These are phyloP conservation scores for Lepilemur septentrionalis DNA, from an alignment of 2,797 vertebrate genomes.

Conservation along the genomic window DNA sequence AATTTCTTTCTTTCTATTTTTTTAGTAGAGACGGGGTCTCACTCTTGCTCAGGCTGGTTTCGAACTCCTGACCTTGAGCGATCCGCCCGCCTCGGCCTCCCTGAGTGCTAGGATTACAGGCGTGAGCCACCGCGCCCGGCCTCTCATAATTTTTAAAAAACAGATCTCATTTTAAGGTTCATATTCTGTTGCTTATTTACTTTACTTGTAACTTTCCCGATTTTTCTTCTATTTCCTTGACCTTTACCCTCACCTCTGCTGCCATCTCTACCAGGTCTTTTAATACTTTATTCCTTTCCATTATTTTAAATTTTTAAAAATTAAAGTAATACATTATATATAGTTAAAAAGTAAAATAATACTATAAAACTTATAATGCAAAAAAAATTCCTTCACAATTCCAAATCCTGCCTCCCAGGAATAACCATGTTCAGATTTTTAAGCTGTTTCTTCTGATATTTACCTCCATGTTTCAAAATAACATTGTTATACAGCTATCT, in stretches of 20 bases:
- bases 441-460: neutral
- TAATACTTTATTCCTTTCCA: neutral
- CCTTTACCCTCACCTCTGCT: neutral
- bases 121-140: too few relatives aligned
- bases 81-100: too few relatives aligned
- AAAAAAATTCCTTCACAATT: neutral
- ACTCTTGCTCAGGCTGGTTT: too few relatives aligned
- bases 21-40: too few relatives aligned
- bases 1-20: too few relatives aligned
- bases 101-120: too few relatives aligned
- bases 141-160: neutral
- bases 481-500: neutral
- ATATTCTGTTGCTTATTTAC: neutral
- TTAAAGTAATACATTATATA: neutral
- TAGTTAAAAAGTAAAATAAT: neutral
- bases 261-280: neutral
- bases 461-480: neutral
- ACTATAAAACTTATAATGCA: neutral
- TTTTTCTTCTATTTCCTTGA: neutral
- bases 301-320: neutral
- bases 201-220: neutral
- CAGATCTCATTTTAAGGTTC: neutral
- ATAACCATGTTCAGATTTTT: slow-evolving; percentile 5
- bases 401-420: neutral
- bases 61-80: too few relatives aligned